A percentile compares a stretch with the other conserved stretches of the same genome.
Conservation (phyloP, 2,888 invertebrate species). For the Litoditis marina region DNA sequence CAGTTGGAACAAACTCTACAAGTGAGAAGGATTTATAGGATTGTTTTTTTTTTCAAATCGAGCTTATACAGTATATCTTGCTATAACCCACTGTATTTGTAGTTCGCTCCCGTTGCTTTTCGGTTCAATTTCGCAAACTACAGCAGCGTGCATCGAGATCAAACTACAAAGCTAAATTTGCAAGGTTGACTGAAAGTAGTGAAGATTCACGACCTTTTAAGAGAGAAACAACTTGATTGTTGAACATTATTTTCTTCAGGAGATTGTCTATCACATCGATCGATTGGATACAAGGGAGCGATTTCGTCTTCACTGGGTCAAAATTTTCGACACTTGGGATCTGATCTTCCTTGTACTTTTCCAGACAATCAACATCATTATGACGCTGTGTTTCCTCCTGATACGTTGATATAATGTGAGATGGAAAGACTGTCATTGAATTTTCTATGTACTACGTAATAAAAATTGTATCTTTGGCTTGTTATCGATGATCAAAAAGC, state of each 20-base stretch:
- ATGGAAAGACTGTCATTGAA: too few species aligned
- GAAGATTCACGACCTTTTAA: neutral
- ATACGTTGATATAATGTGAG: slow-evolving; percentile 13
- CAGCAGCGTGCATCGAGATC: neutral
- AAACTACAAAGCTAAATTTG: neutral
- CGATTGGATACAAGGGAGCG: slow-evolving; percentile 1
- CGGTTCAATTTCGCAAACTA: neutral
- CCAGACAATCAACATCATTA: slow-evolving; percentile 11
- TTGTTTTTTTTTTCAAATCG: neutral
- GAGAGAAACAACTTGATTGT: too few species aligned
- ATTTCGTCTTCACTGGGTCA: slow-evolving; percentile 10
- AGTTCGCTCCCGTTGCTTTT: too few species aligned
- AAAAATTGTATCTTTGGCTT: too few species aligned
- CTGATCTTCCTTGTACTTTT: slow-evolving; percentile 10
- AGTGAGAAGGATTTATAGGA: slow-evolving; percentile 1
- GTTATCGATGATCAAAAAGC: too few species aligned
- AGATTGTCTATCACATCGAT: slow-evolving; percentile 4
- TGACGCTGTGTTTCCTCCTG: slow-evolving; percentile 10
- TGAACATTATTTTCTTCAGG: slow-evolving; percentile 2
- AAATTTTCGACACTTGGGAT: slow-evolving; percentile 5
- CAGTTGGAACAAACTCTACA: too few species aligned
- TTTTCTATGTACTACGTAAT: too few species aligned
- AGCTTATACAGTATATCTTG: neutral
- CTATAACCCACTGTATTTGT: too few species aligned
- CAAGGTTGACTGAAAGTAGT: too few species aligned